Conservation (phyloP, 2,888 invertebrate genomes). For the Trypoxylon attenuatum region DNA sequence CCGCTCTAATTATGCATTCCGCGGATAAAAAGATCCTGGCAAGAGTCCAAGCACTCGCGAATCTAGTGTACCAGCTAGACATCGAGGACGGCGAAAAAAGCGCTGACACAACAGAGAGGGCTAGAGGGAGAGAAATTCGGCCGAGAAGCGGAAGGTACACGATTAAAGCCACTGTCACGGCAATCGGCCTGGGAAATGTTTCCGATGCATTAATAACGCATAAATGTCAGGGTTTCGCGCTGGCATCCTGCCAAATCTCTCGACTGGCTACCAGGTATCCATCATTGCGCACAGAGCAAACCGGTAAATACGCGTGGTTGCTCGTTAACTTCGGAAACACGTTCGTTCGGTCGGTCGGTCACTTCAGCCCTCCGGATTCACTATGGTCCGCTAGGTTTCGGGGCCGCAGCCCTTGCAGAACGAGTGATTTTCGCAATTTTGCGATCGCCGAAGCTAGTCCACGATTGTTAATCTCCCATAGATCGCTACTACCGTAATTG, state of each 20-base stretch:
- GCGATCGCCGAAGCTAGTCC: no score
- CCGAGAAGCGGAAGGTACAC: conserved; percentile 47
- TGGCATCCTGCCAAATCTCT: conserved; percentile 61
- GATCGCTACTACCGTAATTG: no score
- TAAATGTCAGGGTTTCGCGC: conserved; percentile 62
- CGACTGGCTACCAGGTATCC: conserved; percentile 58
- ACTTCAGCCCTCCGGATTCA: no score
- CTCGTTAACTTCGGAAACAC: conserved; percentile 37
- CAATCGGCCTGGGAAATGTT: conserved; percentile 65
- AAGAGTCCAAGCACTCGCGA: no score
- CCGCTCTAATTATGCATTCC: no score
- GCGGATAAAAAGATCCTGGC: no score
- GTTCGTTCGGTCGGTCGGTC: conserved; percentile 38
- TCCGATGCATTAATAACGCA: conserved; percentile 70
- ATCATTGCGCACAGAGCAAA: conserved; percentile 54
- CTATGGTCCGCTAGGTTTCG: no score
- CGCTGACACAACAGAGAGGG: conserved; percentile 45
- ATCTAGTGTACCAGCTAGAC: no score
- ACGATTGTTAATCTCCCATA: no score
- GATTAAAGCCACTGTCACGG: conserved; percentile 59
- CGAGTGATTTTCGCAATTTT: no score
- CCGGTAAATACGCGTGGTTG: conserved; percentile 34
- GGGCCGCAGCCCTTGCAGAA: no score
- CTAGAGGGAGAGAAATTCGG: conserved; percentile 7
- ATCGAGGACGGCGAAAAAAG: conserved; percentile 38